Base-by-base conservation (phyloP, 2,113 vertebrate species). In the Otis tarda region DNA sequence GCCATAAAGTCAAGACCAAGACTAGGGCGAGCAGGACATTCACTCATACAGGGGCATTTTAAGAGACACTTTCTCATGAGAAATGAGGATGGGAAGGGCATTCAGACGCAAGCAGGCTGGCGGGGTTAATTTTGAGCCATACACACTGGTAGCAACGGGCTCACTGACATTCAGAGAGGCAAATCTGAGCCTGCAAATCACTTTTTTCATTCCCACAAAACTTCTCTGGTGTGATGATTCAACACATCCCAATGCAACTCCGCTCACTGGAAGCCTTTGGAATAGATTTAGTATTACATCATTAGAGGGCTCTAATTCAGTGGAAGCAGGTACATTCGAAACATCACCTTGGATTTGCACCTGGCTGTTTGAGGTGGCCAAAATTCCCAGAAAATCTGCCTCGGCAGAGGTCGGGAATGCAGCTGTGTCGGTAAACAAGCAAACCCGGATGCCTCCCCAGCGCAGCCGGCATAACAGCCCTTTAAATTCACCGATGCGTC, bases 31-130 rank as follows among this genome's bases (percentile, higher is more conserved):
- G 23, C 8, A 65, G 25, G 82, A 24, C 4, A 3, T n/a, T 41
- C 3, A 1, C 17, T 70, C 76, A 0, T 8, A 5, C 0, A 0
- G 55, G 7, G 20, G 50, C 22, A 3, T 9, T 41, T 20, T 17
- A 3, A 41, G 83, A 24, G 80, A 12, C 30, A 7, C 59, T 50
- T 81, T 7, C 77, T 65, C 15, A 11, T 22, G 33, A 20, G 63
- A 25, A 52, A 47, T 4, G 39, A 41, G 64, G 16, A 0, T 6
- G 13, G 25, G 83, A 68, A 37, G 52, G 60, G 55, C 45, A 63
- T 31, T 39, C 56, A 19, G 33, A 41, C 0, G 0, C 56, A 5
- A 8, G 55, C n/a, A 47, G 75, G 18, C 55, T 61, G 67, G 55
- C 21, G 2, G 28, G 0, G 2, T 3, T 55, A 23, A 1, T 6